Evolutionary conservation across 2,888 invertebrate species (phyloP).

Genomic region (Incurvaria masculella): DNA sequence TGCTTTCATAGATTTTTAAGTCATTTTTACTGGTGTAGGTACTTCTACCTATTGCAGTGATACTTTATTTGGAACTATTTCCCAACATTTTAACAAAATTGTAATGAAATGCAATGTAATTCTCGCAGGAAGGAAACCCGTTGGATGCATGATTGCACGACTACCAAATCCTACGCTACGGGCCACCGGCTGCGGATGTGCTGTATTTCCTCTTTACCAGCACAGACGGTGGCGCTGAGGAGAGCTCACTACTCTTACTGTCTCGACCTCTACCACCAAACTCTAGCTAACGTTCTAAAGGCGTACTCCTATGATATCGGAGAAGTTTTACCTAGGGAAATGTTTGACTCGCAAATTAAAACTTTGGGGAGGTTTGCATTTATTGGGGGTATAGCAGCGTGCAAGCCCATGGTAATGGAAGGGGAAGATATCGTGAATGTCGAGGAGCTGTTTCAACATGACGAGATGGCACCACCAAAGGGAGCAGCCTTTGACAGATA

Average conservation of each 20-base stretch:
- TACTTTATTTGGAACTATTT: no score
- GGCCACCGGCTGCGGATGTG: neutral
- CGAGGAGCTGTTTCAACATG: neutral
- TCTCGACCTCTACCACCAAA: neutral
- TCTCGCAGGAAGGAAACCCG: neutral
- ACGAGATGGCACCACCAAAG: neutral
- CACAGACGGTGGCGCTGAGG: neutral
- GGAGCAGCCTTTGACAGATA: neutral
- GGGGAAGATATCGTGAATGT: neutral
- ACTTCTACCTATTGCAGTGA: no score
- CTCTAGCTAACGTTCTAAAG: neutral
- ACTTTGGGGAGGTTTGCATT: neutral
- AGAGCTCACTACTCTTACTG: neutral
- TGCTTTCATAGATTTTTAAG: no score
- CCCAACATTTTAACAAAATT: no score
- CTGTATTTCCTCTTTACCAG: neutral
- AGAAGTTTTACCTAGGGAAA: neutral
- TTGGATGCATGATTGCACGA: neutral
- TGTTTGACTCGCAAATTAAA: neutral
- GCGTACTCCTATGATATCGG: neutral
- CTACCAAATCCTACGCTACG: neutral
- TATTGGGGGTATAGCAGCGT: neutral
- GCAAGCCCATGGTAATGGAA: neutral
- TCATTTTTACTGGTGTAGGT: no score
- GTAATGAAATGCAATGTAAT: no score